Evolutionary conservation across 92 coral and sea anemone species (phyloP).

Genomic region (Meandrina meandrites): DNA sequence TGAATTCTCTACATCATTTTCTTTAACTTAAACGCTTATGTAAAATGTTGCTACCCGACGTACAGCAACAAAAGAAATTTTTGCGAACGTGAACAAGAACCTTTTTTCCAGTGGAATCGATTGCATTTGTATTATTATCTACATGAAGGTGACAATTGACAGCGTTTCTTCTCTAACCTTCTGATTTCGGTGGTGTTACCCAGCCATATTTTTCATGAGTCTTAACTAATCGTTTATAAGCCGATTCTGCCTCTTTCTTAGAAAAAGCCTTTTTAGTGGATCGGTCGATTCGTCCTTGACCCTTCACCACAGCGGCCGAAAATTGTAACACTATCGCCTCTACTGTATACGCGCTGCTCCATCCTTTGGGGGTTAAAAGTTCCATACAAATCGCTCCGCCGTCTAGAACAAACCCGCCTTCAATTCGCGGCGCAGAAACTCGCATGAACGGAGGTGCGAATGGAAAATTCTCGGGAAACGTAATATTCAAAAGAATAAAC

Average conservation of each 20-base stretch:
- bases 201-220: slow-evolving; percentile 96
- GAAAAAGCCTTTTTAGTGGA: slow-evolving; percentile 84
- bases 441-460: slow-evolving; percentile 92
- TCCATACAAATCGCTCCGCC: slow-evolving; percentile 96
- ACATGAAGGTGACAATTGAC: background rate
- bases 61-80: background rate
- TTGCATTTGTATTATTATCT: background rate
- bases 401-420: slow-evolving; percentile 88
- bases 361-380: slow-evolving; percentile 87
- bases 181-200: slow-evolving; percentile 93
- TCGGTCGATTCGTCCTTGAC: slow-evolving; percentile 87
- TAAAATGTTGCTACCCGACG: background rate
- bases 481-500: slow-evolving; percentile 79
- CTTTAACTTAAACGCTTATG: background rate
- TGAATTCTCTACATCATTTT: background rate
- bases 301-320: slow-evolving; percentile 93
- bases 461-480: slow-evolving; percentile 90
- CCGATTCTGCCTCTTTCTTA: slow-evolving; percentile 88
- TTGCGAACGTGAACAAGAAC: background rate
- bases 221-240: slow-evolving; percentile 85
- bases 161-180: slow-evolving; percentile 48
- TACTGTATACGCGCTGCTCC: slow-evolving; percentile 92
- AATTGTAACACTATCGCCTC: slow-evolving; percentile 87
- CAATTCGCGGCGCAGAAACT: slow-evolving; percentile 88
- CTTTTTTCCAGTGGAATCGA: background rate